Base-by-base conservation (phyloP, 2,888 invertebrate genomes). In the Acronicta aceris region DNA sequence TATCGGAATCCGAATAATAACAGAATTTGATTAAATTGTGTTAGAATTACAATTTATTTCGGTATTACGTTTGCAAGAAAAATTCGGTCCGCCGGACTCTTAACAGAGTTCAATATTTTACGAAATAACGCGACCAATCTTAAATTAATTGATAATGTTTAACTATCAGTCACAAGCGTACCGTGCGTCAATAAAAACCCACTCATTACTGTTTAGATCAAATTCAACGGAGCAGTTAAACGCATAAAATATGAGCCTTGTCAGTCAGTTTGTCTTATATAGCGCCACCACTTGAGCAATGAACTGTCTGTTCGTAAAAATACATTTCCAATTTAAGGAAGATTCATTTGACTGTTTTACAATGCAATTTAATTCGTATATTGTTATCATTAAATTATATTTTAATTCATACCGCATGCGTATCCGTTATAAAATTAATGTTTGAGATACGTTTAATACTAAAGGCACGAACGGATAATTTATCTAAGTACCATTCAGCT, bases 131-230 rank as follows among this genome's bases (percentile, higher is more conserved):
- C 17, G n/a, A 51, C 53, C 56, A 74, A 62, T 81, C 78, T 62
- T 78, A 74, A 84, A 81, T 83, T 81, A 86, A 82, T 81, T 67
- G 73, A 81, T 80, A 81, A 81, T 78, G 78, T 81, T 85, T 78
- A 74, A 76, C 72, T 81, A 79, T 76, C 83, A 25, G 63, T 33
- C 82, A 82, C 78, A 69, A 81, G 79, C 79, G 68, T 81, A 80
- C 79, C 69, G 83, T 86, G 85, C 86, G 87, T 81, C 78, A 85
- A 82, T 87, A 85, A 84, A 85, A 86, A 75, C 86, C 86, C 85
- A 88, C 86, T 83, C 85, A 81, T 78, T 83, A 86, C 82, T 84
- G 81, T 84, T 79, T 67, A 66, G 65, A 71, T 74, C 68, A 65
- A 81, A 83, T 83, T 81, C 71, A 78, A 73, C 73, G 63, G 71